Evolutionary conservation across 2,888 invertebrate genomes (phyloP), one percentile per base, ranked within the genome.

Genomic region (Laothoe populi): DNA sequence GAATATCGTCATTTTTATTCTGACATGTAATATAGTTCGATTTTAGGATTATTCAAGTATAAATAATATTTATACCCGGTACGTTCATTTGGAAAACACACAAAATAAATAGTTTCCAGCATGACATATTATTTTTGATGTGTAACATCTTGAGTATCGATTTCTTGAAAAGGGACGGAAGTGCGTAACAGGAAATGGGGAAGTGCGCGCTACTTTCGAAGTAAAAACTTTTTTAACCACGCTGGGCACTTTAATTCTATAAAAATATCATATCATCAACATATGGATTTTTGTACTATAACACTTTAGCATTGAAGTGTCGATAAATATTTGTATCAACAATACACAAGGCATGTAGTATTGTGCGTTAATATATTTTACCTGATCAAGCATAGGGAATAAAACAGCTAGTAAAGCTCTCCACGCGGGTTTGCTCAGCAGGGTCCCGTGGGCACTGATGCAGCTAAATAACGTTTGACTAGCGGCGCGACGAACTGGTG

Each of bases 401-500:
- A 99, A 93, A 19, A 99, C 99, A 87, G 98, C 97, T 8, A 99
- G 94, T 38, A 99, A 95, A 0, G 98, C 97, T 74, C 98, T 96
- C 99, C 99, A 99, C 0, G 98, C 98, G 16, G 96, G 95, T 64
- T 96, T 95, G 85, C 96, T 96, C 26, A 99, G 93, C 64, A 99
- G 94, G 49, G 96, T 95, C 38, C 99, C 99, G 90, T 99, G 99
- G 0, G 99, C 98, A 0, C 98, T 96, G 81, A 99, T 97, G 19
- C 99, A 99, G 58, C 99, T 99, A 92, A 99, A 99, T 62, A 99
- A 92, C 0, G 99, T 99, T 93, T 99, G 99, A 57, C 98, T 97
- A 7, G 99, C 98, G 4, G 99, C 99, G 88, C 99, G 98, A 4
- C 99, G 95, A 0, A 99, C 99, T 0, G 99, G 99, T 0, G 99